Percentiles rank a stretch among this genome's conserved stretches.
These are phyloP conservation scores for Chrysodeixis includens DNA, from an alignment of 2,888 invertebrate species.

Conservation along the genomic window DNA sequence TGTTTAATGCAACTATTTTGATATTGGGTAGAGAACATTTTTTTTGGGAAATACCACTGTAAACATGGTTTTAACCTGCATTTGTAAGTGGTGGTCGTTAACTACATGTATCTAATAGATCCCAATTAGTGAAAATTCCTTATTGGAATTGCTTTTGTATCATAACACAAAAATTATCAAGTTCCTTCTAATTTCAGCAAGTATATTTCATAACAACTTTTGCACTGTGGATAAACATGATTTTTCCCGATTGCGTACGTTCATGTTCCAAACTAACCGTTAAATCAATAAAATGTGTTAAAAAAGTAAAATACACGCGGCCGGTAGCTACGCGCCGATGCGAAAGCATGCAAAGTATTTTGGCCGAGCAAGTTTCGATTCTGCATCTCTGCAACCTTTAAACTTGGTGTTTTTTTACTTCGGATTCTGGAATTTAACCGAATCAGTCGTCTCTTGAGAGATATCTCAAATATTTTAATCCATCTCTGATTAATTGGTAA, in stretches of 20 bases:
- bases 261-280: not conserved
- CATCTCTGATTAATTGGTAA: constrained; percentile 52
- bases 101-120: too few species aligned
- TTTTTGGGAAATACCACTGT: too few species aligned
- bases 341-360: constrained; percentile 63
- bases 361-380: constrained; percentile 54
- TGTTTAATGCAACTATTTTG: too few species aligned
- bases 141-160: not conserved
- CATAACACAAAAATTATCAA: not conserved
- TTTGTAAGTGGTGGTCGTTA: not conserved
- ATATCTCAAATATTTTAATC: constrained; percentile 52
- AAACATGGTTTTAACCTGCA: not conserved
- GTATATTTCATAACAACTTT: not conserved
- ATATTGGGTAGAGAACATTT: too few species aligned
- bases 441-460: constrained; percentile 54
- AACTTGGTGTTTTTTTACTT: constrained; percentile 51
- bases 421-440: constrained; percentile 51
- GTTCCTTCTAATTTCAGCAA: not conserved
- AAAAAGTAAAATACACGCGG: constrained; percentile 25
- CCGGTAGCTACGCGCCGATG: constrained; percentile 44
- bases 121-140: not conserved
- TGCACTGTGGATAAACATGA: not conserved
- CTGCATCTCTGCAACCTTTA: constrained; percentile 61
- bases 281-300: constrained; percentile 23
- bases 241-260: not conserved